phyloP scores from a whole-genome alignment of 2,888 invertebrate genomes.

The Girardia tigrina region DNA sequence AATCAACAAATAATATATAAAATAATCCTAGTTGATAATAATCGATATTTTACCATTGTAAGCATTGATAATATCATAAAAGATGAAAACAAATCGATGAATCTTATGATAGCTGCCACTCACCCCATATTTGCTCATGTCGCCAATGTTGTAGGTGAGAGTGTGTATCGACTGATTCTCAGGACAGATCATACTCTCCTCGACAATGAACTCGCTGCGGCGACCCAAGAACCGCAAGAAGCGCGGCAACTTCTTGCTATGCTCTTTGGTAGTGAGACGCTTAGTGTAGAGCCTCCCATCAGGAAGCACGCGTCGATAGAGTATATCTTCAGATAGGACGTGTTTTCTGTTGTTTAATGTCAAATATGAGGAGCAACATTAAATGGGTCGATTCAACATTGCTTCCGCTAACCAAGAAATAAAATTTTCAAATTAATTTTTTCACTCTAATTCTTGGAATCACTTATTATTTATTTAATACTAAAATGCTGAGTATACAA shows the following conservation, averaged over 20 bases:
- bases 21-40: no score
- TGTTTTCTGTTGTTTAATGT: constrained; percentile 25
- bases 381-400: no score
- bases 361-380: no score
- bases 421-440: no score
- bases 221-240: not conserved
- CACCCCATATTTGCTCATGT: constrained; percentile 28
- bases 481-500: no score
- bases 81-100: no score
- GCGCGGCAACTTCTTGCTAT: not conserved
- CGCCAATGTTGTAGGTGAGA: constrained; percentile 28
- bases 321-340: constrained; percentile 29
- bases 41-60: no score
- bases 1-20: no score
- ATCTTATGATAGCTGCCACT: not conserved
- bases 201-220: constrained; percentile 21
- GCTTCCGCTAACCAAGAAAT: no score
- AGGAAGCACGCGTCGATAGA: constrained; percentile 21
- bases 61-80: no score
- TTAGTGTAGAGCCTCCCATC: constrained; percentile 29
- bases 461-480: no score
- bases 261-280: not conserved
- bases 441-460: no score
- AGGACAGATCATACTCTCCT: constrained; percentile 13
- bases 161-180: constrained; percentile 18